phyloP scores from a whole-genome alignment of 2,888 invertebrate species.

The Dexiosoma caninum region DNA sequence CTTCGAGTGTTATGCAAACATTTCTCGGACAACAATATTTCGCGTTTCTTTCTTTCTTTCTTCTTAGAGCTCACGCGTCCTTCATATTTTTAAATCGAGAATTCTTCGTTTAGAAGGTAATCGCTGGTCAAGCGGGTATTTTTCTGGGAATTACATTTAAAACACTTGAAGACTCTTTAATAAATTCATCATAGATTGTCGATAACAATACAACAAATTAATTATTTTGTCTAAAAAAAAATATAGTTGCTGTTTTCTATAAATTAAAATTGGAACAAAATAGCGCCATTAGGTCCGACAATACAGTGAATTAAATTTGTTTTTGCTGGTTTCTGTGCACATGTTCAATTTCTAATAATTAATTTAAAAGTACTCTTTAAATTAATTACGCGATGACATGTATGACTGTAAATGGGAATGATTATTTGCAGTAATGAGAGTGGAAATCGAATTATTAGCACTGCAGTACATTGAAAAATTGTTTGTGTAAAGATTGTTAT shows the following conservation, averaged over 20 bases:
- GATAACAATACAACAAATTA: conserved; percentile 46
- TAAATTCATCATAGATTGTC: conserved; percentile 49
- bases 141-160: not conserved
- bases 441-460: too few species aligned
- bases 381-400: conserved; percentile 43
- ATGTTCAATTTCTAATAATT: conserved; percentile 39
- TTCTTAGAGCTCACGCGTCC: too few species aligned
- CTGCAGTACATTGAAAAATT: too few species aligned
- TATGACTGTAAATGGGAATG: not conserved
- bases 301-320: conserved; percentile 9
- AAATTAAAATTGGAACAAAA: conserved; percentile 44
- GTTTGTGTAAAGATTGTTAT: too few species aligned
- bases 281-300: conserved; percentile 28
- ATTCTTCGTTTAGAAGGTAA: too few species aligned
- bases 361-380: conserved; percentile 43
- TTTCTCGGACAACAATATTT: too few species aligned
- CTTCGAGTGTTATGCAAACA: too few species aligned
- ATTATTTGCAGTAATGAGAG: not conserved
- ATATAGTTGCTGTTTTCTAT: not conserved
- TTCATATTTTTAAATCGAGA: too few species aligned
- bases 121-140: too few species aligned
- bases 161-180: conserved; percentile 6
- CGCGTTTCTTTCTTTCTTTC: too few species aligned
- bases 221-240: conserved; percentile 23
- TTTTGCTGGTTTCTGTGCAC: not conserved